A percentile compares a stretch with the other conserved stretches of the same genome.
These are phyloP conservation scores for Phaethornis superciliosus DNA, from an alignment of 2,113 vertebrate species.

Conservation along the genomic window DNA sequence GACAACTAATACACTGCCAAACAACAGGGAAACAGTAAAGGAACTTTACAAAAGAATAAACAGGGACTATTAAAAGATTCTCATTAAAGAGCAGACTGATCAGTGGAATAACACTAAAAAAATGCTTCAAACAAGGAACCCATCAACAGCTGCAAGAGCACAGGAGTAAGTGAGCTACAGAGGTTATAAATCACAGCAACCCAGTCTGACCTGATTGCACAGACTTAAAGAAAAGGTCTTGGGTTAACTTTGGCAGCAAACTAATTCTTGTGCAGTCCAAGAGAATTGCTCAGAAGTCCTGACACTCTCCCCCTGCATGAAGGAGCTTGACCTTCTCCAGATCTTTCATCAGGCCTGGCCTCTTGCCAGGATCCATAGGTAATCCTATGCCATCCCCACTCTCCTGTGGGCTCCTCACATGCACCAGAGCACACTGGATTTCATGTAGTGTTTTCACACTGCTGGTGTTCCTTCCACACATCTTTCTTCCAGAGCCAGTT, in stretches of 20 bases:
- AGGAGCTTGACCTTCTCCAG: neutral
- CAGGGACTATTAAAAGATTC: neutral
- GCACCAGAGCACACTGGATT: neutral
- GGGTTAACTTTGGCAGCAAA: neutral
- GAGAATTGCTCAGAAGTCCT: neutral
- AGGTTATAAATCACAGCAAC: neutral
- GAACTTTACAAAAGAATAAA: neutral
- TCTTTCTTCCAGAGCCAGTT: neutral
- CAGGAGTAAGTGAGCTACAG: neutral
- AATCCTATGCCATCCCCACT: too few relatives aligned
- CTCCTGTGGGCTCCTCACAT: accelerated
- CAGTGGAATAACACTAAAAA: neutral
- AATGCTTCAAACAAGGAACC: neutral
- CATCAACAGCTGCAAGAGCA: neutral
- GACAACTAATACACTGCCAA: neutral
- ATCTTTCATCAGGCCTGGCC: neutral
- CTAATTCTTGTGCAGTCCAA: neutral
- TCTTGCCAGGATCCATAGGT: neutral
- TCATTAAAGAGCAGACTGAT: neutral
- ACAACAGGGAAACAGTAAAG: neutral
- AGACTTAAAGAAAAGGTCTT: neutral
- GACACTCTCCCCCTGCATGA: neutral
- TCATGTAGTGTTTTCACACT: too few relatives aligned
- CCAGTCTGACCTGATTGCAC: neutral
- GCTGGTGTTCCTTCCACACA: neutral